Evolutionary conservation across 2,888 invertebrate species (phyloP).

Genomic region (Seira sanloemensis): DNA sequence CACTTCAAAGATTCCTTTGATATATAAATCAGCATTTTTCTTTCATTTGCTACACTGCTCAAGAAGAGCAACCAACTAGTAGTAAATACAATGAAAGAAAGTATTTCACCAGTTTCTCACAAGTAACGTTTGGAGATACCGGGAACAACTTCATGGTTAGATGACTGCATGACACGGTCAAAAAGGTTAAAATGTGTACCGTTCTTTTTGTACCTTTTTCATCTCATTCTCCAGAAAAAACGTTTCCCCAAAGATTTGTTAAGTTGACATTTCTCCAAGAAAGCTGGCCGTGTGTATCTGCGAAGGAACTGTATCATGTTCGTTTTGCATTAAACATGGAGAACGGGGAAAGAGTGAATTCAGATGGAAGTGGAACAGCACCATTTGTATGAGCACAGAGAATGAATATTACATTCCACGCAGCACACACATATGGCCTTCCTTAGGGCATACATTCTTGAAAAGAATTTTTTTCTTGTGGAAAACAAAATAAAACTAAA

Average conservation of each 20-base stretch:
- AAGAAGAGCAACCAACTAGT: no score
- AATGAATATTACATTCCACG: constrained; percentile 17
- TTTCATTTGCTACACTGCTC: no score
- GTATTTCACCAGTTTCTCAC: no score
- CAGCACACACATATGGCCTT: neutral
- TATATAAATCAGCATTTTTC: no score
- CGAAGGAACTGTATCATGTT: no score
- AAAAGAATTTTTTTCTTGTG: neutral
- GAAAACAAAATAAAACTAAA: neutral
- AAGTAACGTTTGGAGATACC: no score
- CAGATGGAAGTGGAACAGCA: neutral
- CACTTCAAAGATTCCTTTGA: no score
- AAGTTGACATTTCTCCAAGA: no score
- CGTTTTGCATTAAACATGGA: neutral
- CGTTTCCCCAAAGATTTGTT: no score
- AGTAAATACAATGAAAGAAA: no score
- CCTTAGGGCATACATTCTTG: neutral
- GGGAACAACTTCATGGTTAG: no score
- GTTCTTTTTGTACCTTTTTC: neutral
- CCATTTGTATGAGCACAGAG: neutral
- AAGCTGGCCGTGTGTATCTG: no score
- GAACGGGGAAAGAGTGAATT: neutral
- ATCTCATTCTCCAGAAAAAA: neutral
- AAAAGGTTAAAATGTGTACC: neutral
- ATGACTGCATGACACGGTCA: neutral